Conservation (phyloP, 2,888 invertebrate species). For the Drosophila dives region DNA sequence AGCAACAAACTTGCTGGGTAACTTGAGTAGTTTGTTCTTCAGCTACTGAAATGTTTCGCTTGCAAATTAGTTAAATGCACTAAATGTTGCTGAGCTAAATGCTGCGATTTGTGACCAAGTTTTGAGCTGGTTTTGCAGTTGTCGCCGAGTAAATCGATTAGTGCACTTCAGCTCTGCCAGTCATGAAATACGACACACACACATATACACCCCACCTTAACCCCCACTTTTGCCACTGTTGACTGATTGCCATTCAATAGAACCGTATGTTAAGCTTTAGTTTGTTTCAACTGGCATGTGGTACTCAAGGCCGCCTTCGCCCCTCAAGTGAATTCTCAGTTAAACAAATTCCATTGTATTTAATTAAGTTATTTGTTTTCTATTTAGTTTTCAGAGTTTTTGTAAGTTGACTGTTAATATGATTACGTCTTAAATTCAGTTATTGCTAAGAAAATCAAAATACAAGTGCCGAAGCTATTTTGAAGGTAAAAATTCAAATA, state of each 20-base stretch:
- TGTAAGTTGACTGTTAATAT: slow-evolving; percentile 15
- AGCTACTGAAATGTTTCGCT: slow-evolving; percentile 47
- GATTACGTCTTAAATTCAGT: not conserved
- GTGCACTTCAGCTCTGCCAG: slow-evolving; percentile 28
- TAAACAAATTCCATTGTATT: slow-evolving; percentile 57
- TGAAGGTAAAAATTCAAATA: not conserved
- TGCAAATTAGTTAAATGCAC: slow-evolving; percentile 57
- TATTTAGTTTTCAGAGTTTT: slow-evolving; percentile 8
- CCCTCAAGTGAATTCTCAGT: slow-evolving; percentile 42
- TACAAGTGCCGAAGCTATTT: not conserved
- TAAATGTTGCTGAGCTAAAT: slow-evolving; percentile 31
- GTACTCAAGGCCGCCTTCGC: slow-evolving; percentile 48
- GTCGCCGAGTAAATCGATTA: slow-evolving; percentile 58
- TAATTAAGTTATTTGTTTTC: slow-evolving; percentile 42
- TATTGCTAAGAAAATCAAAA: slow-evolving; percentile 28
- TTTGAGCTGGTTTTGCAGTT: slow-evolving; percentile 55
- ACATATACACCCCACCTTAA: not conserved
- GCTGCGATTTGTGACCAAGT: not conserved
- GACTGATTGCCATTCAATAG: slow-evolving; percentile 68
- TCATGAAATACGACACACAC: slow-evolving; percentile 49
- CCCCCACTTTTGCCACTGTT: slow-evolving; percentile 25
- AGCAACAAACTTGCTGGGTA: slow-evolving; percentile 57
- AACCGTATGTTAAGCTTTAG: slow-evolving; percentile 67
- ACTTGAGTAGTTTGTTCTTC: slow-evolving; percentile 14
- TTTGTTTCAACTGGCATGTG: slow-evolving; percentile 54